Evolutionary conservation across 2,888 invertebrate species (phyloP), one percentile per base, ranked within the genome.

Genomic region (Germaria angustata): DNA sequence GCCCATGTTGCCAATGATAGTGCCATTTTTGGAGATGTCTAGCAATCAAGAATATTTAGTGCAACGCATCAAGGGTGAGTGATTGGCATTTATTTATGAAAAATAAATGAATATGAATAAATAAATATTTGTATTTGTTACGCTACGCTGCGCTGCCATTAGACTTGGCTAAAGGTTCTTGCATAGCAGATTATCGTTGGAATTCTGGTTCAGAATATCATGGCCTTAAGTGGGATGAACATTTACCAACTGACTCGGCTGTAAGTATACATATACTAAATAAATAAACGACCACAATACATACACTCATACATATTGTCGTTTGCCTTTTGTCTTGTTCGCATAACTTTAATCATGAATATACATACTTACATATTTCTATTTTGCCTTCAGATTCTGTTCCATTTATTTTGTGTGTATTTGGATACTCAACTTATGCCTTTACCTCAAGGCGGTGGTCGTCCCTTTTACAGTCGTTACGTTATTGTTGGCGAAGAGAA

Each of bases 131-230:
- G 11, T 41, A 15, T 69, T 69, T 57, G 13, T 11, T 61, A 3
- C 13, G 28, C 1, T 46, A 49, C 0, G 55, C n/a, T n/a, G n/a
- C n/a, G 6, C 6, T 28, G 55, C 17, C 28, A n/a, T 17, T 39
- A 85, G 85, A 85, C 72, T 81, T 86, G 41, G 84, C 84, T 0
- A 94, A 93, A 88, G 97, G 97, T 81, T 96, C 97, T 9, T 97
- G 97, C 88, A 95, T 98, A 92, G 95, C 96, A 87, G 95, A 95
- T 86, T 98, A 95, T 92, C 94, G 94, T 84, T 98, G 98, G 98
- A 95, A 95, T 91, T 93, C 95, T 76, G 98, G 98, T 55, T 95
- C 95, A 49, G 92, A 92, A 32, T 93, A 94, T 87, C 93, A 94
- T 87, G 94, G 94, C 15, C 94, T 95, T 87, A 94, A 93, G 59